These are phyloP conservation scores for Reticulitermes speratus DNA, from an alignment of 1,140 invertebrate species.

Conservation along the genomic window DNA sequence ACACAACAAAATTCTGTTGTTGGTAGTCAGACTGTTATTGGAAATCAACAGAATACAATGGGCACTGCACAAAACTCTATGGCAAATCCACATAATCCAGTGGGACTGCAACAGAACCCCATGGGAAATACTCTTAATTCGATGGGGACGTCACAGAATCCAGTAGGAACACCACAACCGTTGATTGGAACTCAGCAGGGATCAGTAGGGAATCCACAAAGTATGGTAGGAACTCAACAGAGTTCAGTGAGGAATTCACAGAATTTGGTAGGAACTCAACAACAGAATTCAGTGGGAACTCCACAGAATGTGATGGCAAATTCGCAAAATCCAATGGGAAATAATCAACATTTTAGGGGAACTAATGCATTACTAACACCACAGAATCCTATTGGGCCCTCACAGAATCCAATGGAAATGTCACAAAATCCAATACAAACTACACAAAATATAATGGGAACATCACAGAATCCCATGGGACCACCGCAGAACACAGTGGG, in stretches of 20 bases:
- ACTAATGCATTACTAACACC: background rate
- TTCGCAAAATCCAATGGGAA: slow-evolving; percentile 18
- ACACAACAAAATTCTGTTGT: background rate
- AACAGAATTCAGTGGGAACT: background rate
- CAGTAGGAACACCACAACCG: background rate
- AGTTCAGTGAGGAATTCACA: background rate
- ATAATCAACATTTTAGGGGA: background rate
- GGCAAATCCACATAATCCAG: slow-evolving; percentile 18
- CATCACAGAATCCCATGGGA: background rate
- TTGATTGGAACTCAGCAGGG: slow-evolving; percentile 20
- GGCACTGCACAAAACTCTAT: background rate
- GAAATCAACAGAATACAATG: background rate
- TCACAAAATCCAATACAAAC: slow-evolving; percentile 27
- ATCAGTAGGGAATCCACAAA: slow-evolving; percentile 18
- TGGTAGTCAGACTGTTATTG: background rate
- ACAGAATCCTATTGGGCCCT: slow-evolving; percentile 22
- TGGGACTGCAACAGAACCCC: background rate
- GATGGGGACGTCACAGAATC: background rate
- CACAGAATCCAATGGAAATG: slow-evolving; percentile 21
- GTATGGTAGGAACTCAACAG: slow-evolving; percentile 20
- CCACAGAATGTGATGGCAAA: background rate
- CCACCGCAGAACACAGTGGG: background rate
- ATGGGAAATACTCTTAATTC: background rate
- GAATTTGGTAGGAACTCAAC: background rate
- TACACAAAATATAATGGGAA: background rate